Conservation (phyloP, 2,888 invertebrate species). For the Napeogenes inachia region DNA sequence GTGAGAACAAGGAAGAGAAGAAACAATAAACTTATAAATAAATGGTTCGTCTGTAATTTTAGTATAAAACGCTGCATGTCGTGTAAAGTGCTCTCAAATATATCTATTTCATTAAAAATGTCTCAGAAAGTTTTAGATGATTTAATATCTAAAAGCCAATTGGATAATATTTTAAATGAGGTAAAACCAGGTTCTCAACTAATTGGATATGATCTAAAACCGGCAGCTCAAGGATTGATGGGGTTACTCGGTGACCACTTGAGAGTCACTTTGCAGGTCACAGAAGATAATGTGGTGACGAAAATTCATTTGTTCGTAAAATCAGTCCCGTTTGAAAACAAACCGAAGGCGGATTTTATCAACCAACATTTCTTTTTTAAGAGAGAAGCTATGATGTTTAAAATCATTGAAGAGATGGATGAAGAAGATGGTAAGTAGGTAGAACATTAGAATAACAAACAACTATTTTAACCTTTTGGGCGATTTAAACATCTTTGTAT, state of each 20-base stretch:
- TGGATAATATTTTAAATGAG: slow-evolving; percentile 40
- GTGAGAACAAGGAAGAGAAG: slow-evolving; percentile 1
- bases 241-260: slow-evolving; percentile 64
- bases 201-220: slow-evolving; percentile 36
- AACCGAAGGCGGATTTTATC: slow-evolving; percentile 56
- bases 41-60: neutral
- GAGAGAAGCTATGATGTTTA: slow-evolving; percentile 53
- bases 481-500: no score
- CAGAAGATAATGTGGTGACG: slow-evolving; percentile 30
- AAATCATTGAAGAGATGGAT: slow-evolving; percentile 48
- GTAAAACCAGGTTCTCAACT: slow-evolving; percentile 32
- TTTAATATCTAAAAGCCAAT: slow-evolving; percentile 44
- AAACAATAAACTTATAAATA: neutral
- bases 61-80: neutral
- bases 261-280: slow-evolving; percentile 41
- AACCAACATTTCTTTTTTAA: slow-evolving; percentile 43
- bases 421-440: slow-evolving; percentile 31
- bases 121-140: slow-evolving; percentile 23
- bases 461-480: neutral
- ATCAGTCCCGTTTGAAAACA: slow-evolving; percentile 47
- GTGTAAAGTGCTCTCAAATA: neutral
- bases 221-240: slow-evolving; percentile 37
- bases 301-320: slow-evolving; percentile 55
- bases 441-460: neutral
- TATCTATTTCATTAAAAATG: neutral